phyloP scores from a whole-genome alignment of 2,888 invertebrate genomes.

The Margaritifera margaritifera region DNA sequence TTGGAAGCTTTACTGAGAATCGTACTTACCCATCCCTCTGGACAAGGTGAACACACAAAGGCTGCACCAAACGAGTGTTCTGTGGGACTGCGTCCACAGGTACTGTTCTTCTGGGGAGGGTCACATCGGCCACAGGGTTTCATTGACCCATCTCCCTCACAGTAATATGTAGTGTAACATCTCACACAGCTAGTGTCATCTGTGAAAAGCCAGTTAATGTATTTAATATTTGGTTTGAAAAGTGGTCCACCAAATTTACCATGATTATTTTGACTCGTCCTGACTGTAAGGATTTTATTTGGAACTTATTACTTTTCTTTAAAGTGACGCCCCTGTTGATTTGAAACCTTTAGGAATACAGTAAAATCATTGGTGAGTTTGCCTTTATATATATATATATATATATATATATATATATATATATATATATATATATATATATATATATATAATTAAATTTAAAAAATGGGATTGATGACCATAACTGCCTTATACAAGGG shows the following conservation, averaged over 20 bases:
- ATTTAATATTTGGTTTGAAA: neutral
- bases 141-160: constrained; percentile 54
- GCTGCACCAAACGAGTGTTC: constrained; percentile 61
- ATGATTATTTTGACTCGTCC: neutral
- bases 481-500: too few species aligned
- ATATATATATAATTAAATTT: too few species aligned
- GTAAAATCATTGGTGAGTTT: too few species aligned
- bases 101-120: constrained; percentile 30
- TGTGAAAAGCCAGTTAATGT: constrained; percentile 14
- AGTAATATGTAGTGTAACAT: constrained; percentile 60
- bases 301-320: too few species aligned
- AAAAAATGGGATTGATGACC: too few species aligned
- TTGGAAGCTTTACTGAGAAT: too few species aligned
- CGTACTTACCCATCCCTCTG: constrained; percentile 56
- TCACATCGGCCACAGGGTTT: constrained; percentile 59
- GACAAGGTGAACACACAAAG: constrained; percentile 53
- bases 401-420: too few species aligned
- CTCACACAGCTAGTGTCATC: constrained; percentile 59
- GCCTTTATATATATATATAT: too few species aligned
- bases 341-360: too few species aligned
- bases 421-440: too few species aligned
- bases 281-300: too few species aligned
- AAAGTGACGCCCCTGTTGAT: too few species aligned
- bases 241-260: neutral
- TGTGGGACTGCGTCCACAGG: constrained; percentile 52